Base-by-base conservation (phyloP, 2,797 vertebrate species). In the Silurus aristotelis region DNA sequence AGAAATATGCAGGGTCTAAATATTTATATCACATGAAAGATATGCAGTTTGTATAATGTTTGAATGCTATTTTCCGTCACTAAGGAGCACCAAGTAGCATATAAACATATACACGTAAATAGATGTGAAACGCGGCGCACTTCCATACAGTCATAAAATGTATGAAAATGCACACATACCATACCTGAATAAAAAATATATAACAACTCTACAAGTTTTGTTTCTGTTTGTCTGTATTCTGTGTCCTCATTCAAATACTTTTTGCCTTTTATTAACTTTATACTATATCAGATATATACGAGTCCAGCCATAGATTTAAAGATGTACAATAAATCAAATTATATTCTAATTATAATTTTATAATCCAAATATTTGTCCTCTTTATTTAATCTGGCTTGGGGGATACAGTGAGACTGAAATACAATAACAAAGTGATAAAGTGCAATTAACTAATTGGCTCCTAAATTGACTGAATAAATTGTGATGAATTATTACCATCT, bases 171-270 rank as follows among this genome's bases (percentile, higher is more conserved):
- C 15, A 70, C 31, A 70, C 25, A 22, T n/a, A 31, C 67, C 25
- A 22, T n/a, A 31, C 67, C 20, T 72, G 20, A 72, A 75, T 3
- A 73, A 27, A 55, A 73, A 4, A 38, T 38, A 38, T 38, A 4
- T 38, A 38, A 38, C 7, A 2, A 55, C n/a, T 52, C 12, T 14
- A 14, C 46, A 55, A 55, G 6, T 72, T 22, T 61, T 72, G 15
- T 61, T 48, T 60, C 22, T 85, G 60, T 73, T 52, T 77, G 72
- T 84, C 38, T 82, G 68, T 75, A 77, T 77, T 17, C 6, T 14
- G 6, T 73, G 12, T 76, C 25, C n/a, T 75, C 72, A 56, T 15
- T 9, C 52, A 19, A 17, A 55, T n/a, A 48, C 19, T 46, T 52
- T n/a, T n/a, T 76, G 15, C 52, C 7, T 56, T 17, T 4, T 17